These are phyloP conservation scores for Idris sp. DNA, from an alignment of 1,140 invertebrate genomes.

Conservation along the genomic window DNA sequence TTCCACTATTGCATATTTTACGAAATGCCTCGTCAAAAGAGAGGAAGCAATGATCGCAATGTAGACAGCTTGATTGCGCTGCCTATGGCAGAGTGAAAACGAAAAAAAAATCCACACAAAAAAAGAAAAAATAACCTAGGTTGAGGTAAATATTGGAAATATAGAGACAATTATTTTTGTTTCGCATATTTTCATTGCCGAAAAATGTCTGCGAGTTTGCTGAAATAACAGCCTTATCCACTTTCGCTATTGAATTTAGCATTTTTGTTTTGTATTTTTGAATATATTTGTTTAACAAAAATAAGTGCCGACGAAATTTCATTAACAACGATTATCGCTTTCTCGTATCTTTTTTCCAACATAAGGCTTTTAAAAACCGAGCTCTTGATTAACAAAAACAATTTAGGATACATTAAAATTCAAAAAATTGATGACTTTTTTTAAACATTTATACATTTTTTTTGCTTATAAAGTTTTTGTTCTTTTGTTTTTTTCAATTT, in stretches of 20 bases:
- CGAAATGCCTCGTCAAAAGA: conserved; percentile 59
- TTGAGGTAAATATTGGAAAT: conserved; percentile 57
- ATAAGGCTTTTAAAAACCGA: no score
- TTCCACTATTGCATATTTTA: conserved; percentile 62
- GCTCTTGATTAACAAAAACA: no score
- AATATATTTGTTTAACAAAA: conserved; percentile 11
- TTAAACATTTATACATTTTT: no score
- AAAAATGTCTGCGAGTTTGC: conserved; percentile 6
- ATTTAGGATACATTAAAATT: no score
- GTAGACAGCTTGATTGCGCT: conserved; percentile 58
- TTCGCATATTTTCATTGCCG: conserved; percentile 16
- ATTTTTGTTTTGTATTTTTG: no score
- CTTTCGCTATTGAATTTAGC: no score
- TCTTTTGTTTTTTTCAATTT: conserved; percentile 12
- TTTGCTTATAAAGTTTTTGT: no score
- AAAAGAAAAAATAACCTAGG: conserved; percentile 29
- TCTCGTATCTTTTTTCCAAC: no score
- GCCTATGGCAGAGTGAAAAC: conserved; percentile 13
- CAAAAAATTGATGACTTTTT: no score
- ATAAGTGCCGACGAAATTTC: conserved; percentile 18
- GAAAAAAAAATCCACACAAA: not conserved
- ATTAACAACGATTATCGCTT: conserved; percentile 20
- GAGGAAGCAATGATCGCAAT: conserved; percentile 47
- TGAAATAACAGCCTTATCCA: conserved; percentile 15
- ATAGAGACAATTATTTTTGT: conserved; percentile 25